Evolutionary conservation across 2,888 invertebrate genomes (phyloP).

Genomic region (Tenthredo scrophulariae): DNA sequence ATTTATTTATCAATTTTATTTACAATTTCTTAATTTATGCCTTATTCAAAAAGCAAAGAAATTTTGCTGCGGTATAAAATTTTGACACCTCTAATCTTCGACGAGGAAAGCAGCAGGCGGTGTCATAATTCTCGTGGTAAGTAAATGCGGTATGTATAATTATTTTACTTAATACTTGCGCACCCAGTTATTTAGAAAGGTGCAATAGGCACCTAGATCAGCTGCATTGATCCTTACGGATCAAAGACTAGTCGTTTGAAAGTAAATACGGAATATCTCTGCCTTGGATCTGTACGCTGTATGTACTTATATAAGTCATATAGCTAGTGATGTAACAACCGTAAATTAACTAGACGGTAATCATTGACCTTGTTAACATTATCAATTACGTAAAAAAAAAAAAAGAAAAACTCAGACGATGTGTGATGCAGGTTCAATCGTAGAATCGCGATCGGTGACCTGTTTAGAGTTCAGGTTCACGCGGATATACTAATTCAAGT

Average conservation of each 20-base stretch:
- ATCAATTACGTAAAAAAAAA: neutral
- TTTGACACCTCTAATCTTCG: too few relatives aligned
- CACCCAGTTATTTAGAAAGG: neutral
- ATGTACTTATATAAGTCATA: neutral
- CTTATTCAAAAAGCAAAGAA: too few relatives aligned
- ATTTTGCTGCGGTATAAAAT: too few relatives aligned
- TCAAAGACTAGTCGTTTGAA: neutral
- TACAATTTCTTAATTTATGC: too few relatives aligned
- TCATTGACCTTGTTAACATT: slow-evolving; percentile 7
- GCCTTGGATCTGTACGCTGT: neutral
- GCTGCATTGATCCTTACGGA: neutral
- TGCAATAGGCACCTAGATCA: neutral
- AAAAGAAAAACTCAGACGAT: neutral
- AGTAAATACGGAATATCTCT: neutral
- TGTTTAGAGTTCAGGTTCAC: neutral
- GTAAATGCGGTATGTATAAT: neutral
- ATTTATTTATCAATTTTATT: too few relatives aligned
- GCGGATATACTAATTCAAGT: neutral
- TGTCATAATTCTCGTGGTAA: neutral
- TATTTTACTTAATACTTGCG: neutral
- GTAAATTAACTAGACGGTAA: neutral
- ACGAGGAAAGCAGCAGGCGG: neutral
- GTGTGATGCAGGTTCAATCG: neutral
- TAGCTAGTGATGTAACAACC: neutral
- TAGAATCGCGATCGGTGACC: neutral